Base-by-base conservation (phyloP, 2,113 vertebrate genomes). In the Pangasianodon gigas region DNA sequence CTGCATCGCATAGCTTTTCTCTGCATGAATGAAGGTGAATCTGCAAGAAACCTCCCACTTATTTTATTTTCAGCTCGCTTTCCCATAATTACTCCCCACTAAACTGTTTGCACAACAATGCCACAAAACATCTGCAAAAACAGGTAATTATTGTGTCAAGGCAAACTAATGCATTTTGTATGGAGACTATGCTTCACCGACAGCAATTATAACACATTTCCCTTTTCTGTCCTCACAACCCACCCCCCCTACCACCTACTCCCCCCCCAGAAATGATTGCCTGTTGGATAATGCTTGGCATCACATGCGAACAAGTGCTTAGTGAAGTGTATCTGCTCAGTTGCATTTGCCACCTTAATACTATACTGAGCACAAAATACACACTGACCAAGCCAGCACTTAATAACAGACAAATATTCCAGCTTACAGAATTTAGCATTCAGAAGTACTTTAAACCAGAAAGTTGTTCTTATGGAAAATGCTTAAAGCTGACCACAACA, bases 71-170 rank as follows among this genome's bases (percentile, higher is more conserved):
- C 96, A 96, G 97, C 96, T 96, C 96, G 97, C 96, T 97, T 97
- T 98, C 96, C 97, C 95, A 95, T 96, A 97, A 97, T 97, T 97
- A 97, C 97, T 97, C 96, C 87, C 85, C 83, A 95, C 96, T 96
- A 97, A 97, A 97, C 96, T 97, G 96, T 96, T 97, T 96, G 95
- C 96, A 98, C 96, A 98, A 98, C 97, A 98, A 97, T 97, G 97
- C 96, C 96, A 96, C 96, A 96, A 97, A 98, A 97, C 97, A 98
- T 98, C 97, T 98, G 97, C 97, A 98, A 97, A 97, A 97, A 97
- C 97, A 97, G 96, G 97, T 97, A 98, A 97, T 97, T 97, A 97
- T 97, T 96, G 96, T 97, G 96, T 97, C 97, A 97, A 96, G 96
- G 96, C 96, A 97, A 97, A 97, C 97, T 97, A 97, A 97, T 97